phyloP scores from a whole-genome alignment of 2,797 vertebrate genomes.

The Ispidina lecontei region DNA sequence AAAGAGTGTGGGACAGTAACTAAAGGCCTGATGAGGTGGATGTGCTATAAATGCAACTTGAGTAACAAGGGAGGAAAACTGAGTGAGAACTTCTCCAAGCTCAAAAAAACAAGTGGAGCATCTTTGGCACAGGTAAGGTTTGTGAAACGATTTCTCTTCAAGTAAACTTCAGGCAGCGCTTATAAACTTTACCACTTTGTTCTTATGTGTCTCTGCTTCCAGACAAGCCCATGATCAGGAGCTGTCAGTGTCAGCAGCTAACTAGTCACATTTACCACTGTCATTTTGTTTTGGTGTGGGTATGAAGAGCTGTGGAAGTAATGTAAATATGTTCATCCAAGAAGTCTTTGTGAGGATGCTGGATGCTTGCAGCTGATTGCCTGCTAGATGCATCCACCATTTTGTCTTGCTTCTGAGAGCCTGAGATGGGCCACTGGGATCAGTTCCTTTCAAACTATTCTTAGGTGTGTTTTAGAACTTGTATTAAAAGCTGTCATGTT shows the following conservation, averaged over 20 bases:
- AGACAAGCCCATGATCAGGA: neutral
- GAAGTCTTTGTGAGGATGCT: neutral
- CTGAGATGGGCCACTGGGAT: neutral
- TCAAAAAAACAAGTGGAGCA: constrained; percentile 75
- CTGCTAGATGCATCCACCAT: neutral
- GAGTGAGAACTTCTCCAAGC: constrained; percentile 72
- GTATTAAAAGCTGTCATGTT: neutral
- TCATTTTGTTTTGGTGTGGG: neutral
- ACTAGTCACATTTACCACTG: neutral
- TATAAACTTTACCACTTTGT: neutral
- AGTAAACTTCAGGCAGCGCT: neutral
- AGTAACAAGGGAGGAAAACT: constrained; percentile 83
- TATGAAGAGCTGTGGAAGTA: neutral
- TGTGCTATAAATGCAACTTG: constrained; percentile 93
- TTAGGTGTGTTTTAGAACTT: neutral
- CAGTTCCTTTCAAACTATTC: neutral
- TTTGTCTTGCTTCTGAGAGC: neutral
- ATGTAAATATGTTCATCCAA: neutral
- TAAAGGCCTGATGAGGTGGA: constrained; percentile 84
- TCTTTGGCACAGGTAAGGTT: constrained; percentile 88
- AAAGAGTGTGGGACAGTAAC: constrained; percentile 82
- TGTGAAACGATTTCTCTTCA: neutral
- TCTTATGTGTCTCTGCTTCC: neutral
- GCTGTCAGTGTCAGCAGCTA: neutral
- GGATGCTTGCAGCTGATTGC: neutral